Base-by-base conservation (phyloP, 2,888 invertebrate genomes). In the Sphaerophoria rueppellii region DNA sequence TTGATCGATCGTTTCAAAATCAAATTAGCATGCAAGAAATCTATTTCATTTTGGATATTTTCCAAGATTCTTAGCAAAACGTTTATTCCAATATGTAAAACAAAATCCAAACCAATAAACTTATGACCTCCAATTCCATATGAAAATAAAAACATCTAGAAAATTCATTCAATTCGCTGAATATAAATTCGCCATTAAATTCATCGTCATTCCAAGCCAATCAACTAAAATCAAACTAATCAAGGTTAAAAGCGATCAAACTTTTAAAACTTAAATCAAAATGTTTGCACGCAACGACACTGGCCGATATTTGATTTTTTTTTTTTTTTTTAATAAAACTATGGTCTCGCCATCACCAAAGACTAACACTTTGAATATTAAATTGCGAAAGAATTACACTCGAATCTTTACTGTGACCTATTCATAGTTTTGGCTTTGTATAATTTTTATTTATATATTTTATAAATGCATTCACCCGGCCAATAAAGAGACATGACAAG, bases 211-310 rank as follows among this genome's bases (percentile, higher is more conserved):
- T 11, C 11, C 4, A 63, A 24, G n/a, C 52, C 37, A 48, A 46
- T 71, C 57, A 58, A 9, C 9, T 34, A 11, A 16, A 32, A 61
- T 61, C 60, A 32, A 61, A 43, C 14, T 34, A 37, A 69, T 40
- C 67, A 61, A 69, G 69, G 69, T 57, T 35, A 61, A 69, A 75
- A 54, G 32, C 35, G 43, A 52, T 54, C 40, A 77, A 54, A 40
- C n/a, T 57, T 48, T 43, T 55, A 60, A 60, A 24, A 35, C 50
- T 24, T 43, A 50, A 37, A 61, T n/a, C 16, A 63, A 76, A 76
- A 65, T 70, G 16, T 74, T 78, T 70, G 78, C 82, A 79, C 70
- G 80, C 71, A 80, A 67, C 71, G 83, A 72, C 83, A 83, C 80
- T 83, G 83, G 83, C 83, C 83, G 80, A 83, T 80, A 83, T 80